Evolutionary conservation across 2,797 vertebrate genomes (phyloP).

Genomic region (Pipistrellus kuhlii): DNA sequence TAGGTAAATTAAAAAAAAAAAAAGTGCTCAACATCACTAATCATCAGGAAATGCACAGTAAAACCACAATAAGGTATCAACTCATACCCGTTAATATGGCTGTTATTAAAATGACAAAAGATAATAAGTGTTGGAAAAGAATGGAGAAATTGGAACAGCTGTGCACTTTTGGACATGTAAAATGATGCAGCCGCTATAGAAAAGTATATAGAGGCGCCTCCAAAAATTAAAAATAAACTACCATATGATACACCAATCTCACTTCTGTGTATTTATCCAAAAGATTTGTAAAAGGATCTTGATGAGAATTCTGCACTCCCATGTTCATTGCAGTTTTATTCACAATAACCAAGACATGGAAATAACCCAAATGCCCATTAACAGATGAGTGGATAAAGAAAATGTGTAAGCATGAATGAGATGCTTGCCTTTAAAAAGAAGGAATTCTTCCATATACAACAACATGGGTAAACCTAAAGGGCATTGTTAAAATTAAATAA

Average conservation of each 20-base stretch:
- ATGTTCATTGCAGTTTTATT: background rate
- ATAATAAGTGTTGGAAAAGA: background rate
- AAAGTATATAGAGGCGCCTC: background rate
- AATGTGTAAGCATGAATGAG: background rate
- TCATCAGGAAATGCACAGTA: background rate
- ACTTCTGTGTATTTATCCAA: background rate
- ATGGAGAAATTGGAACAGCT: background rate
- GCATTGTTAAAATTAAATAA: constrained; percentile 7
- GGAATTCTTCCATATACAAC: background rate
- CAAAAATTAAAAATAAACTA: background rate
- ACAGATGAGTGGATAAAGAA: background rate
- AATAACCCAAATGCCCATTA: background rate
- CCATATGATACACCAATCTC: background rate
- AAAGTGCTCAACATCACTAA: background rate
- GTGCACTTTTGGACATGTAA: background rate
- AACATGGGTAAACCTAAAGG: background rate
- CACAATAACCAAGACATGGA: background rate
- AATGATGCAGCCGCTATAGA: background rate
- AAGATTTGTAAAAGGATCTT: background rate
- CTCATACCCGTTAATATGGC: background rate
- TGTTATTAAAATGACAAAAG: background rate
- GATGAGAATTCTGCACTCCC: background rate
- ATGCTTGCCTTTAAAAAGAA: background rate
- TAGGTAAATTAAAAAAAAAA: background rate
- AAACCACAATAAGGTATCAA: background rate